Evolutionary conservation across 2,888 invertebrate species (phyloP).

Genomic region (Fragum whitleyi): DNA sequence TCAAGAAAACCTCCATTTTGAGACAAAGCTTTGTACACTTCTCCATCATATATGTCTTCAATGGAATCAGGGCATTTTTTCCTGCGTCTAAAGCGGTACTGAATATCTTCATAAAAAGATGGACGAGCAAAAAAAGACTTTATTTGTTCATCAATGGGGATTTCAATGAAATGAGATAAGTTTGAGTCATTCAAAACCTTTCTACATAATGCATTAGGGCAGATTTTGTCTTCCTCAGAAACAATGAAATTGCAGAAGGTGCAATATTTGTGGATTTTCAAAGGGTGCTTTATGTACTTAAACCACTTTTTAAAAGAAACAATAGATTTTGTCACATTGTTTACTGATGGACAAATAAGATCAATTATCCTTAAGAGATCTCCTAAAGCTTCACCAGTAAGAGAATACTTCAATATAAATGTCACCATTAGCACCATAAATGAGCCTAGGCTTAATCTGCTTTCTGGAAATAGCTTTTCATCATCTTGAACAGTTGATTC

Average conservation of each 20-base stretch:
- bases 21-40: too few species aligned
- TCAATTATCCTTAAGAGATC: slow-evolving; percentile 17
- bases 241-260: too few species aligned
- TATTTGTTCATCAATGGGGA: slow-evolving; percentile 13
- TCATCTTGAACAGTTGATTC: background rate
- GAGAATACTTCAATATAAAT: too few species aligned
- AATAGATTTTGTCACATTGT: slow-evolving; percentile 12
- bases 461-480: slow-evolving; percentile 2
- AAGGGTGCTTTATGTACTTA: slow-evolving; percentile 20
- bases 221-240: background rate
- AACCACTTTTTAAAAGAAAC: slow-evolving; percentile 20
- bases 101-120: background rate
- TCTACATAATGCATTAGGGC: slow-evolving; percentile 7
- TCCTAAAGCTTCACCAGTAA: slow-evolving; percentile 10
- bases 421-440: slow-evolving; percentile 20
- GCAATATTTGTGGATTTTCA: slow-evolving; percentile 26
- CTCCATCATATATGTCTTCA: too few species aligned
- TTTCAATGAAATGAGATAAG: too few species aligned
- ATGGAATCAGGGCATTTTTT: slow-evolving; percentile 1
- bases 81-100: slow-evolving; percentile 13
- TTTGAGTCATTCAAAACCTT: slow-evolving; percentile 1
- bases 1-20: slow-evolving; percentile 16
- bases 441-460: slow-evolving; percentile 3
- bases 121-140: slow-evolving; percentile 17
- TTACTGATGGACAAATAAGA: slow-evolving; percentile 11